Evolutionary conservation across 2,797 vertebrate genomes (phyloP).

Genomic region (Ateles fusciceps): DNA sequence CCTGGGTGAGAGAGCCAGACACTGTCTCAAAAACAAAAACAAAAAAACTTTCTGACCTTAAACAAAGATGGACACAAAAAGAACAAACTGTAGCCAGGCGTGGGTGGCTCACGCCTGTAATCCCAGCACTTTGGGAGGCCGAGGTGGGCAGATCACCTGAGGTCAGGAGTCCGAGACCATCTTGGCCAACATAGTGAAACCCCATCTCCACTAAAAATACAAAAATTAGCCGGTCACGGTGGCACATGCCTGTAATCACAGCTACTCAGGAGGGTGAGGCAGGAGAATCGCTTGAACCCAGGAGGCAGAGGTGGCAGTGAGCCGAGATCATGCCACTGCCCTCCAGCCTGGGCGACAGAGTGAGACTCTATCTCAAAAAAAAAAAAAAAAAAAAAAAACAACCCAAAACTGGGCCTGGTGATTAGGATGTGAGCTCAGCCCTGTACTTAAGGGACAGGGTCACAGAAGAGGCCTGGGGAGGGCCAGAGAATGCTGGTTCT

Average conservation of each 20-base stretch:
- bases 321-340: background rate
- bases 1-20: background rate
- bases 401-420: background rate
- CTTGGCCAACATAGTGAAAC: background rate
- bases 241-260: background rate
- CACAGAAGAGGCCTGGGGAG: background rate
- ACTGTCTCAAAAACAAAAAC: too few relatives aligned
- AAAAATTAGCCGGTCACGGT: background rate
- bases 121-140: background rate
- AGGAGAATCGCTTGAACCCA: background rate
- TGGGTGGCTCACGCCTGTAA: accelerated
- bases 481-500: background rate
- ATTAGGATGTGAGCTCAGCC: background rate
- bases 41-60: too few relatives aligned
- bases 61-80: too few relatives aligned
- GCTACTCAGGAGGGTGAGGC: background rate
- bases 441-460: background rate
- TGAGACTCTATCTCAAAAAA: background rate
- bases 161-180: background rate
- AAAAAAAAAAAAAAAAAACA: too few relatives aligned
- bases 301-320: background rate
- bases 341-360: background rate
- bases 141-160: background rate
- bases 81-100: too few relatives aligned
- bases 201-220: background rate